phyloP scores from a whole-genome alignment of 2,113 vertebrate genomes.

The Pseudolaguvia tuberculata region DNA sequence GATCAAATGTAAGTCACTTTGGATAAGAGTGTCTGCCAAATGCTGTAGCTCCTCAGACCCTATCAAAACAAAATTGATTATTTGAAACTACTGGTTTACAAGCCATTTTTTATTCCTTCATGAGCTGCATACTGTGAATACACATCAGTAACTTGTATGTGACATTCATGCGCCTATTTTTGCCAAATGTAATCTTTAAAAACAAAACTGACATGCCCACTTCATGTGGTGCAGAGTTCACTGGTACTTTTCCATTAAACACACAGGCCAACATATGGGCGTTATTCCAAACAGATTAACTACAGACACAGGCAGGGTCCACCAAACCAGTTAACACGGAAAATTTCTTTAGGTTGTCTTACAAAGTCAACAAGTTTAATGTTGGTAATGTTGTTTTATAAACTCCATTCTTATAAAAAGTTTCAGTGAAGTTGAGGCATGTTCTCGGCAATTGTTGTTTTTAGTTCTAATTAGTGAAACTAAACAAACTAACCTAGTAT shows the following conservation, averaged over 20 bases:
- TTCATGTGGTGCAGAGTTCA: neutral
- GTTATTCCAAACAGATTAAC: slow-evolving; percentile 7
- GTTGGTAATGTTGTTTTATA: neutral
- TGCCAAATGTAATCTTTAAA: slow-evolving; percentile 7
- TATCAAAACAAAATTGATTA: too few relatives aligned
- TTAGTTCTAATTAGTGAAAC: neutral
- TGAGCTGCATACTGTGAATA: neutral
- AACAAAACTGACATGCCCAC: slow-evolving; percentile 16
- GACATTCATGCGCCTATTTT: slow-evolving; percentile 10
- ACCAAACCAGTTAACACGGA: neutral
- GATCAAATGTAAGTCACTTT: too few relatives aligned
- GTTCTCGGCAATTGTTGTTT: neutral
- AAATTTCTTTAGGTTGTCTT: neutral
- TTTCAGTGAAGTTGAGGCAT: neutral
- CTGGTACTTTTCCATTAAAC: slow-evolving; percentile 39
- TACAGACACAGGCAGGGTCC: neutral
- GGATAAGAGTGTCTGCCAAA: too few relatives aligned
- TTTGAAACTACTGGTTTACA: neutral
- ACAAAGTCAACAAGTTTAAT: neutral
- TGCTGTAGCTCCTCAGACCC: too few relatives aligned
- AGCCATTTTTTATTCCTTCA: neutral
- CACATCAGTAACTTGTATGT: slow-evolving; percentile 14
- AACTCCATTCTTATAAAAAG: neutral
- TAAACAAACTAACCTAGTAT: too few relatives aligned
- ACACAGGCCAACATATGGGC: neutral